phyloP scores from a whole-genome alignment of 1,140 invertebrate genomes.

The Bradynema listronoti region DNA sequence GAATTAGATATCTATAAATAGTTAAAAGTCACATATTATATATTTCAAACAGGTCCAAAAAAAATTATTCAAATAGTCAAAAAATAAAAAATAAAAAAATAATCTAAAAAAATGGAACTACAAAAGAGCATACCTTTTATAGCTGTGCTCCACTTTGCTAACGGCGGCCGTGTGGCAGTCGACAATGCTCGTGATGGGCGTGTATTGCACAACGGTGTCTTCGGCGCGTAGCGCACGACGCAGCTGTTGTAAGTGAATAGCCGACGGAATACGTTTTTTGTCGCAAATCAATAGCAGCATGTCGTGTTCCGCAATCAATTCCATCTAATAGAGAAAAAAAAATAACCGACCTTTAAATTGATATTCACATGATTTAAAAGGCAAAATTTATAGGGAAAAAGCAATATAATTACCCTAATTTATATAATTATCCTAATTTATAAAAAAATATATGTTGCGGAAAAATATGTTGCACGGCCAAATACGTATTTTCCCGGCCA shows the following conservation, averaged over 20 bases:
- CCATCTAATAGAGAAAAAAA: conserved; percentile 18
- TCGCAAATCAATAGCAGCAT: conserved; percentile 33
- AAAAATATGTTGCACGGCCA: no score
- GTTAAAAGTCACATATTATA: no score
- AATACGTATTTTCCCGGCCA: no score
- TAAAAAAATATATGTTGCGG: no score
- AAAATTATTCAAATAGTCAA: neutral
- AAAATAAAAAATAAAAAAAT: neutral
- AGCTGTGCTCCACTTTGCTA: conserved; percentile 24
- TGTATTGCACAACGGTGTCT: conserved; percentile 14
- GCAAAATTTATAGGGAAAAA: no score
- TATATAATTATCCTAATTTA: no score
- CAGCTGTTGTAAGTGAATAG: conserved; percentile 30
- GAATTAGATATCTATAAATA: no score
- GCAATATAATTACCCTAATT: no score
- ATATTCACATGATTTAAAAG: no score
- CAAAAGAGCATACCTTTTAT: conserved; percentile 18
- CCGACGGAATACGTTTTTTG: conserved; percentile 9
- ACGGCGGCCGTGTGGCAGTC: conserved; percentile 34
- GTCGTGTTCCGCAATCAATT: conserved; percentile 24
- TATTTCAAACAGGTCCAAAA: no score
- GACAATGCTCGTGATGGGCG: conserved; percentile 28
- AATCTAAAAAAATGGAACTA: neutral
- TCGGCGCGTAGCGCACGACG: conserved; percentile 15
- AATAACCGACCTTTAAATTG: no score